Conservation (phyloP, 2,888 invertebrate genomes). For the Podotricha telesiphe region DNA sequence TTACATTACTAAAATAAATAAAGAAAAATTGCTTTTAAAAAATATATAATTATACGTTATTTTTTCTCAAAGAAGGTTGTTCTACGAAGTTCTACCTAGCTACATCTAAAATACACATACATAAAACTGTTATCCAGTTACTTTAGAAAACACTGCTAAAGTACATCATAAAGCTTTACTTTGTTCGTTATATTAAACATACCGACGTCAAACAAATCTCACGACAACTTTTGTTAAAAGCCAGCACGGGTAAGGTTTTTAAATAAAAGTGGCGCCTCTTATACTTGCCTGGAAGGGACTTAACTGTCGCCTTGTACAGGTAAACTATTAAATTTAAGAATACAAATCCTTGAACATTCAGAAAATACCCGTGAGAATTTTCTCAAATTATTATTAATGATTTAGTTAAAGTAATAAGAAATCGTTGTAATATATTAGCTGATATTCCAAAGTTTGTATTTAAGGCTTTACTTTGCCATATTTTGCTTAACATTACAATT, state of each 20-base stretch:
- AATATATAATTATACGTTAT: too few relatives aligned
- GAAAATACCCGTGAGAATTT: not conserved
- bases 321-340: conserved; percentile 9
- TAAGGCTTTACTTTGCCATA: not conserved
- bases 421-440: too few relatives aligned
- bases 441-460: not conserved
- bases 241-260: conserved; percentile 51
- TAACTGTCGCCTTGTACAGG: conserved; percentile 1
- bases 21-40: not conserved
- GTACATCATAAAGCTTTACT: conserved; percentile 38
- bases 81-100: not conserved
- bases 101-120: not conserved
- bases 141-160: conserved; percentile 23
- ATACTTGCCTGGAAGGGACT: conserved; percentile 9
- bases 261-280: conserved; percentile 46
- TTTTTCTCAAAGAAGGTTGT: not conserved
- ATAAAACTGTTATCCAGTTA: conserved; percentile 5
- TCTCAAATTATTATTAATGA: not conserved
- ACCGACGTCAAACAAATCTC: conserved; percentile 55
- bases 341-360: not conserved
- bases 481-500: not conserved
- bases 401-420: not conserved
- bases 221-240: conserved; percentile 56
- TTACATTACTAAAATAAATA: too few relatives aligned
- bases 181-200: conserved; percentile 49